Evolutionary conservation across 2,888 invertebrate species (phyloP), one percentile per base, ranked within the genome.

Genomic region (Patella pellucida): DNA sequence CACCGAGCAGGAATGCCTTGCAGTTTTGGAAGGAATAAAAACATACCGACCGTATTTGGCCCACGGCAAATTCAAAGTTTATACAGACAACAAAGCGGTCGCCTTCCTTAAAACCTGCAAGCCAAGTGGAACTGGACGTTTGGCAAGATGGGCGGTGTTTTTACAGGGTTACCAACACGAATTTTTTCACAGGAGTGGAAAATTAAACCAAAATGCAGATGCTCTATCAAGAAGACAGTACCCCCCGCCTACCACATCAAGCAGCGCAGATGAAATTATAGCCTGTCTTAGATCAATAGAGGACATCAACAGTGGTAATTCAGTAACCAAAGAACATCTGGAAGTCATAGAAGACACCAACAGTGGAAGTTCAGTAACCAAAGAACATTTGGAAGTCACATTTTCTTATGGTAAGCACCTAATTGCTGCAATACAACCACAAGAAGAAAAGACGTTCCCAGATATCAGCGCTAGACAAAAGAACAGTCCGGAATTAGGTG

Each of bases 41-140:
- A 56, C 76, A 7, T 83, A 79, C 69, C 73, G 77, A 14, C 73
- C 76, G 19, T 84, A 80, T 69, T 73, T 84, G 14, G 72, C 81
- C 23, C 56, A 78, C 54, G 71, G 71, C 3, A 54, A 77, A 3
- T 84, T 84, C 71, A 74, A 73, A 1, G 78, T 81, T 11, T 68
- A 74, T 52, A 84, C 84, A 9, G 82, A 85, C 75, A 81, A 84
- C 67, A 74, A 70, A 12, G 75, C 79, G 31, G 74, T 82, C 0
- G 76, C 73, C 41, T 82, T 76, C 75, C 73, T 84, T 3, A 72
- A 82, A 52, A 75, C 72, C 3, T 77, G 73, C 23, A 82, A 83
- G 56, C 41, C 41, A 0, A 75, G 75, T n/a, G 75, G 74, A 9
- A 70, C 75, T 23, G 73, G 79, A 52, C 70, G 74, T 56, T 68